phyloP scores from a whole-genome alignment of 2,113 vertebrate genomes.

The Hiodon tergisus region DNA sequence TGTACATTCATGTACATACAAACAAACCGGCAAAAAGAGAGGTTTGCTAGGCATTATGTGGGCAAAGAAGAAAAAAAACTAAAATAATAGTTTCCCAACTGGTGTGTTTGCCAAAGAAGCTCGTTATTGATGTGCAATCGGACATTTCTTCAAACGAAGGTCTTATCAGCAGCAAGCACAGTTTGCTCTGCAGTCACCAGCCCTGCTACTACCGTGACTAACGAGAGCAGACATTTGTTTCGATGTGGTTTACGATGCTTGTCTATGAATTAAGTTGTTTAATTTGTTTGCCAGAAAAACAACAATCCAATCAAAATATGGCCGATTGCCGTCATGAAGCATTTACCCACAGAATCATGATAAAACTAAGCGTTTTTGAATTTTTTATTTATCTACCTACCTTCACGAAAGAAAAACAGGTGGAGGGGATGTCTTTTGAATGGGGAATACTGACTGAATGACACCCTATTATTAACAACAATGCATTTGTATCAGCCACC shows the following conservation, averaged over 20 bases:
- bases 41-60: too few relatives aligned
- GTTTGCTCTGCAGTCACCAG: slow-evolving; percentile 19
- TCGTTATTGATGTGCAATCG: neutral
- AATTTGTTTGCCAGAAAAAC: neutral
- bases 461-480: too few relatives aligned
- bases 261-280: neutral
- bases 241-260: slow-evolving; percentile 20
- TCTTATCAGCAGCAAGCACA: slow-evolving; percentile 18
- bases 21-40: too few relatives aligned
- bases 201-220: slow-evolving; percentile 4
- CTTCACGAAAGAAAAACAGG: too few relatives aligned
- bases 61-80: too few relatives aligned
- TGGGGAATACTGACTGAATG: too few relatives aligned
- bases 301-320: neutral
- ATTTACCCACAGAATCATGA: neutral
- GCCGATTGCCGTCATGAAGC: neutral
- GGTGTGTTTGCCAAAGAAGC: neutral
- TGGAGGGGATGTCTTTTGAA: too few relatives aligned
- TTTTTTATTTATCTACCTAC: too few relatives aligned
- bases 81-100: neutral
- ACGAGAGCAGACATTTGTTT: slow-evolving; percentile 5
- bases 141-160: neutral
- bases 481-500: too few relatives aligned
- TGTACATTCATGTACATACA: too few relatives aligned
- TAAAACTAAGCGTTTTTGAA: too few relatives aligned